phyloP scores from a whole-genome alignment of 2,113 vertebrate genomes.

The Chloebia gouldiae region DNA sequence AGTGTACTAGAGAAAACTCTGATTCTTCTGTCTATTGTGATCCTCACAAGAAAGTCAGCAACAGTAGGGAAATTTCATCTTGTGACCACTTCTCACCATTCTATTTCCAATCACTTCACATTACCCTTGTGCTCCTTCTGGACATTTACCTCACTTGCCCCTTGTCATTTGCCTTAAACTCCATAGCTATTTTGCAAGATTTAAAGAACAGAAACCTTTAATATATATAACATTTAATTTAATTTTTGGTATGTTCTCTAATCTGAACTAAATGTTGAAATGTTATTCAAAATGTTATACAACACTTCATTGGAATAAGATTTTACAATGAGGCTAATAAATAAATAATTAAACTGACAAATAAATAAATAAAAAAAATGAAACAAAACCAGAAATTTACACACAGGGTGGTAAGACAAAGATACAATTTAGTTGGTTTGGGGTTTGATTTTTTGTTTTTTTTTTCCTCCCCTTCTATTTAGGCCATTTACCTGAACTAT shows the following conservation, averaged over 20 bases:
- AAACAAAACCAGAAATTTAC: rapidly evolving
- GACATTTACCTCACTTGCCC: neutral
- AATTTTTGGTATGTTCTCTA: neutral
- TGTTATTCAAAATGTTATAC: neutral
- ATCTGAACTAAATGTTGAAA: neutral
- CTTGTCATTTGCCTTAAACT: neutral
- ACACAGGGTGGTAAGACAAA: rapidly evolving
- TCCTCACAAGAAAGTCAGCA: neutral
- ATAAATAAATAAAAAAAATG: neutral
- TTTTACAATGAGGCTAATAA: rapidly evolving
- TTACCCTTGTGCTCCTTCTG: neutral
- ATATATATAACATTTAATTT: too few species aligned
- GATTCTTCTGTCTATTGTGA: neutral
- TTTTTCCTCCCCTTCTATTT: neutral
- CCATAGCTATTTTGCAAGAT: neutral
- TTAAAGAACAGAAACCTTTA: neutral
- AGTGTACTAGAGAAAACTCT: neutral
- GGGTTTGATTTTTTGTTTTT: rapidly evolving
- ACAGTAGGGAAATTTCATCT: neutral
- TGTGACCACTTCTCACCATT: neutral
- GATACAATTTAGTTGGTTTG: rapidly evolving
- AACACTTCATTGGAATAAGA: neutral
- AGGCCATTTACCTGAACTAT: neutral
- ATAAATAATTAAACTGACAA: neutral
- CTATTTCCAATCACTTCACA: neutral